phyloP scores from a whole-genome alignment of 2,797 vertebrate genomes.

The Squalus acanthias region DNA sequence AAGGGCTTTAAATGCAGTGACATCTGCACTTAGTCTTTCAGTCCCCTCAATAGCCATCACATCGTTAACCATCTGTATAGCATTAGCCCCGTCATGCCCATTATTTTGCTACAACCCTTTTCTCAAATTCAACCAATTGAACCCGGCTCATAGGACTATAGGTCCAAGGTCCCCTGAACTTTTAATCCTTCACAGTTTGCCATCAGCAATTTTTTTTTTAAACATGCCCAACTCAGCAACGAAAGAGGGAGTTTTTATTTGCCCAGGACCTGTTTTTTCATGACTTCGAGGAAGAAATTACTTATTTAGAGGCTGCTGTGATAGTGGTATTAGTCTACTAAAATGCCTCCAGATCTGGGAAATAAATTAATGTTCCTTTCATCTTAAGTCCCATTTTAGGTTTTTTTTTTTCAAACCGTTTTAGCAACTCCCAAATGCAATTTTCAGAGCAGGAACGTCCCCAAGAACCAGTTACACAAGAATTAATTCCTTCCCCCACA shows the following conservation, averaged over 20 bases:
- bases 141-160: neutral
- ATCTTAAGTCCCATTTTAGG: neutral
- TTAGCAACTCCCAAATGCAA: neutral
- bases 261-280: neutral
- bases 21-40: slow-evolving; percentile 14
- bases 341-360: neutral
- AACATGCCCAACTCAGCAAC: neutral
- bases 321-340: neutral
- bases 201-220: neutral
- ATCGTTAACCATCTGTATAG: slow-evolving; percentile 3
- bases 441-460: neutral
- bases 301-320: neutral
- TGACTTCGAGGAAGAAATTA: neutral
- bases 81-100: neutral
- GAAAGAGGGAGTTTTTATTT: neutral
- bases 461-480: neutral
- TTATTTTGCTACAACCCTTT: slow-evolving; percentile 14
- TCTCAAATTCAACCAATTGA: slow-evolving; percentile 10
- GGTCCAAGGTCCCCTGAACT: slow-evolving; percentile 10
- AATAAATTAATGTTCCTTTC: neutral
- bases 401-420: neutral
- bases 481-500: neutral
- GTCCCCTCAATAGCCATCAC: neutral
- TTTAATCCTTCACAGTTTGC: slow-evolving; percentile 8
- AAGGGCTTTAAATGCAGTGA: slow-evolving; percentile 27